Base-by-base conservation (phyloP, 2,113 vertebrate genomes). In the Equus przewalskii region DNA sequence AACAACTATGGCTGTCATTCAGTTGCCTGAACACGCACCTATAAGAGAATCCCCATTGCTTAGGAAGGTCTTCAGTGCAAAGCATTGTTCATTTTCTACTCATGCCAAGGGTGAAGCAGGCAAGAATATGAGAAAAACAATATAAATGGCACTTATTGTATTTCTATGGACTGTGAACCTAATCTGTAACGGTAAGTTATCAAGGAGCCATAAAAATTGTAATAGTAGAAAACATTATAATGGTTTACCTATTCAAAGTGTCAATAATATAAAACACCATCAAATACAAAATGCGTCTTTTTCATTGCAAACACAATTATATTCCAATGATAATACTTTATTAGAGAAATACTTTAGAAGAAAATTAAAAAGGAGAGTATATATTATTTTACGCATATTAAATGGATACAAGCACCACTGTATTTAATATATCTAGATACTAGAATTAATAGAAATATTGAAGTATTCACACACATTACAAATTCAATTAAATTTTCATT, bases 401-500 rank as follows among this genome's bases (percentile, higher is more conserved):
- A 81, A 79, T 28, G 54, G 36, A 93, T 78, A 54, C 67, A 70
- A 73, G 15, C 1, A 83, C 54, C 49, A 91, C 11, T 85, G 24
- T 14, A 95, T 84, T 86, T 93, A 95, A 97, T 75, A 80, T 36
- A 86, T 93, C 0, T 84, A 92, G 26, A 91, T 76, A 88, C 3
- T 78, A 36, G 6, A 90, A 96, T 93, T 95, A 85, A 80, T n/a
- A 70, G 11, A 98, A 92, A 94, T 91, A 84, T 76, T 97, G 51
- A 98, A 94, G 3, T 67, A 46, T 92, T 98, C 95, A 6, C 87
- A 65, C 92, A 49, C 76, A 94, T 96, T n/a, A 44, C 85, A 83
- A 80, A 96, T 97, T 94, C 89, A 54, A 97, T 94, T 97, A 41
- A 93, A 78, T 94, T 98, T 98, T 81, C 30, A 75, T 97, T 98